Evolutionary conservation across 53 echinoderm and acorn worm genomes (phyloP).

Genomic region (Temnopleurus reevesii): DNA sequence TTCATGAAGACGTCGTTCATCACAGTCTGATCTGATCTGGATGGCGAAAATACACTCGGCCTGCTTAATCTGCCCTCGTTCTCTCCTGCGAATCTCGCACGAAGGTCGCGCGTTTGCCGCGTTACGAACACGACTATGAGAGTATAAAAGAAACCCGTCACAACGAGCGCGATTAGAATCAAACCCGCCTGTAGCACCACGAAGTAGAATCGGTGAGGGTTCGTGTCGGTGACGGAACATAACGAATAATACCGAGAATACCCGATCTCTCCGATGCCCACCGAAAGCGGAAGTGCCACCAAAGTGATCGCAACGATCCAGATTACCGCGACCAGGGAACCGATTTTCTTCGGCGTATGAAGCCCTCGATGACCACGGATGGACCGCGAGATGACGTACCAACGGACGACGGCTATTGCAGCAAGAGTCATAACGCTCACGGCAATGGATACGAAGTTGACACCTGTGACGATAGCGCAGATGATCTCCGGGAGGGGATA

Average conservation of each 20-base stretch:
- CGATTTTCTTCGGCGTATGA: neutral
- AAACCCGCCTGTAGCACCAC: neutral
- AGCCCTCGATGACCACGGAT: conserved; percentile 40
- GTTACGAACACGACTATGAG: neutral
- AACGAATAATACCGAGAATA: conserved; percentile 33
- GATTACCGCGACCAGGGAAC: neutral
- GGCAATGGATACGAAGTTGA: neutral
- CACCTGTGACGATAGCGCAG: conserved; percentile 22
- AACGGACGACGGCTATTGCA: conserved; percentile 25
- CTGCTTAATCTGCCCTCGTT: too few species aligned
- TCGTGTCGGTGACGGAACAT: conserved; percentile 27
- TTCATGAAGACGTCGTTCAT: conserved; percentile 8
- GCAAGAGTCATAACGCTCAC: neutral
- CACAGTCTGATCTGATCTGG: neutral
- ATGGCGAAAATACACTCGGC: neutral
- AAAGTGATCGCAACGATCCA: neutral
- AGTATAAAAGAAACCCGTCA: neutral
- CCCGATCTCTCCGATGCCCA: conserved; percentile 16
- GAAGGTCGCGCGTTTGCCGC: neutral
- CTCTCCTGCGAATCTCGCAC: neutral
- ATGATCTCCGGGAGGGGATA: conserved; percentile 30
- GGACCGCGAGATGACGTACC: conserved; percentile 45
- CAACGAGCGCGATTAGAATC: neutral
- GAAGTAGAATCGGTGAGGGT: conserved; percentile 3
- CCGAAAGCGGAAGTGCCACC: neutral